Percentiles rank a stretch among this genome's conserved stretches.
These are phyloP conservation scores for Papilio gigon DNA, from an alignment of 2,888 invertebrate species.

Conservation along the genomic window DNA sequence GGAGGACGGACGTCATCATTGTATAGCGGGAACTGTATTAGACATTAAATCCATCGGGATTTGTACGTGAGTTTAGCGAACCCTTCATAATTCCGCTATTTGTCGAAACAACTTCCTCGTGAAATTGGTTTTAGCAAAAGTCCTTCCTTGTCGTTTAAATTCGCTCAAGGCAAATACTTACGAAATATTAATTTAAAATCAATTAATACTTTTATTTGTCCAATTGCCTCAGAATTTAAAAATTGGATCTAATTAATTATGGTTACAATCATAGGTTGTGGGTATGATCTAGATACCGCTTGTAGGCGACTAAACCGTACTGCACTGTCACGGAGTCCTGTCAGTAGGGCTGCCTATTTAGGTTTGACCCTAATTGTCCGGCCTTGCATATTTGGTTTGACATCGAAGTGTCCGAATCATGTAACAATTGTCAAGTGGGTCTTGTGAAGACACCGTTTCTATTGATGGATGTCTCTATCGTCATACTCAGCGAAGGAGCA, in stretches of 20 bases:
- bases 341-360: background rate
- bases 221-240: no score
- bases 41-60: slow-evolving; percentile 40
- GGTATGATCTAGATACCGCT: background rate
- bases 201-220: no score
- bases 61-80: slow-evolving; percentile 57
- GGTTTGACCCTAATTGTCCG: no score
- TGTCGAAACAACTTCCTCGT: slow-evolving; percentile 47
- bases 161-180: slow-evolving; percentile 12
- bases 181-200: background rate
- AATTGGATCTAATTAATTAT: no score
- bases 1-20: background rate
- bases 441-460: no score
- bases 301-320: background rate
- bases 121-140: slow-evolving; percentile 20
- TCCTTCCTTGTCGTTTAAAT: slow-evolving; percentile 26
- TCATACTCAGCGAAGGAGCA: no score
- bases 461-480: no score
- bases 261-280: no score
- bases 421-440: no score
- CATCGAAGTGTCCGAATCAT: no score
- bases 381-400: no score
- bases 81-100: slow-evolving; percentile 60
- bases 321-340: background rate
- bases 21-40: slow-evolving; percentile 8